Evolutionary conservation across 2,113 vertebrate species (phyloP).

Genomic region (Calidris pygmaea): DNA sequence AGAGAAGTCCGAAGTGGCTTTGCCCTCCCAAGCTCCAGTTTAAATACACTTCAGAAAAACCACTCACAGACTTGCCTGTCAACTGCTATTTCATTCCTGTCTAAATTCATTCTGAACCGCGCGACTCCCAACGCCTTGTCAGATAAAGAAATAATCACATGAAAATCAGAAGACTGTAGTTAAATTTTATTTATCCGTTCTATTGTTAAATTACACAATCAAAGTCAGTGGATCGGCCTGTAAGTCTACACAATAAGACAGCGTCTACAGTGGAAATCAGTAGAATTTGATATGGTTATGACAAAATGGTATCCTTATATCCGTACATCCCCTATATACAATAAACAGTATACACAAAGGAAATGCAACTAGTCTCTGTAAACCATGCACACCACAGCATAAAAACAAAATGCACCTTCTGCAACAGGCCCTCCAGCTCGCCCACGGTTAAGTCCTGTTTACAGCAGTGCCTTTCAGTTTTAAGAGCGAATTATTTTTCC

Average conservation of each 20-base stretch:
- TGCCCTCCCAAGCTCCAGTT: neutral
- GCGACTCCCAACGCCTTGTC: accelerated
- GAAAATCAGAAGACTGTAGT: constrained; percentile 57
- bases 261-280: constrained; percentile 70
- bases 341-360: constrained; percentile 75
- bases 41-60: neutral
- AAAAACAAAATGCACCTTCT: constrained; percentile 67
- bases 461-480: constrained; percentile 50
- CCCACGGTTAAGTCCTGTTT: constrained; percentile 23
- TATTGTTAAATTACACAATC: constrained; percentile 81
- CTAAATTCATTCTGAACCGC: neutral
- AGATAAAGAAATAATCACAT: constrained; percentile 35
- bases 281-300: constrained; percentile 67
- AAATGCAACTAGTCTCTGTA: constrained; percentile 73
- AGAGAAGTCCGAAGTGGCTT: neutral
- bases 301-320: constrained; percentile 74
- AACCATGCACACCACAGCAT: constrained; percentile 80
- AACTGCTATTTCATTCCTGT: neutral
- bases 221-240: constrained; percentile 70
- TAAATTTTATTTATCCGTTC: constrained; percentile 80
- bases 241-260: constrained; percentile 76
- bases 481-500: constrained; percentile 22
- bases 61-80: neutral
- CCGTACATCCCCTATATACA: constrained; percentile 76
- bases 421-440: constrained; percentile 34